Evolutionary conservation across 2,888 invertebrate genomes (phyloP).

Genomic region (Drosophila greeni): DNA sequence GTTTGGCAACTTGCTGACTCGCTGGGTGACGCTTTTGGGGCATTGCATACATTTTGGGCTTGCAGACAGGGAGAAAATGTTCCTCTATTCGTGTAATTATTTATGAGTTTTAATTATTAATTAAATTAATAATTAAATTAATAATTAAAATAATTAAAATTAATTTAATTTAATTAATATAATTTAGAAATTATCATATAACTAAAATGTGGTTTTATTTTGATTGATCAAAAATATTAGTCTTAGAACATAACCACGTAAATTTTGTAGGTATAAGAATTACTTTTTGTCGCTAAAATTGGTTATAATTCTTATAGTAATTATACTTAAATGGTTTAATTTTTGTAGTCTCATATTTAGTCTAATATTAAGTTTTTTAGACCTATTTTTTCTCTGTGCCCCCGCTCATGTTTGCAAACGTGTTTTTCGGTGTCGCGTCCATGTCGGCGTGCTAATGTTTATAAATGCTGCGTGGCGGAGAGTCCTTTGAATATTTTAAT

Average conservation of each 20-base stretch:
- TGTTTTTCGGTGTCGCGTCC: slow-evolving; percentile 69
- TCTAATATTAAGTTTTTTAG: too few relatives aligned
- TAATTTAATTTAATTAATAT: too few relatives aligned
- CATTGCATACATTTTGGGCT: slow-evolving; percentile 70
- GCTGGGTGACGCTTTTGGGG: slow-evolving; percentile 59
- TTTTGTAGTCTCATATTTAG: too few relatives aligned
- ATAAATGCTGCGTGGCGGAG: slow-evolving; percentile 65
- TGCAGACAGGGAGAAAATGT: slow-evolving; percentile 10
- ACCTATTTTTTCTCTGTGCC: neutral
- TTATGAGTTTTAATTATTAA: too few relatives aligned
- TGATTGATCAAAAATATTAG: too few relatives aligned
- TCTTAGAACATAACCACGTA: too few relatives aligned
- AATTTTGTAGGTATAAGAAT: too few relatives aligned
- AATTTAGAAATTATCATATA: too few relatives aligned
- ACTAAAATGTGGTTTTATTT: too few relatives aligned
- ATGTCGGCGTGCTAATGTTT: slow-evolving; percentile 75
- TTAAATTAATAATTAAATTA: too few relatives aligned
- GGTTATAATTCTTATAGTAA: neutral
- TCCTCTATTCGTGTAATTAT: neutral
- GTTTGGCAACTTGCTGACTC: slow-evolving; percentile 65
- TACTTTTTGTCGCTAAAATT: neutral
- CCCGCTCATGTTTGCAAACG: slow-evolving; percentile 61
- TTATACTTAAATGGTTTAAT: too few relatives aligned
- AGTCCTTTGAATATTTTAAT: slow-evolving; percentile 77
- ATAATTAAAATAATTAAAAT: too few relatives aligned